Base-by-base conservation (phyloP, 2,888 invertebrate species). In the Caenorhabditis sp. region DNA sequence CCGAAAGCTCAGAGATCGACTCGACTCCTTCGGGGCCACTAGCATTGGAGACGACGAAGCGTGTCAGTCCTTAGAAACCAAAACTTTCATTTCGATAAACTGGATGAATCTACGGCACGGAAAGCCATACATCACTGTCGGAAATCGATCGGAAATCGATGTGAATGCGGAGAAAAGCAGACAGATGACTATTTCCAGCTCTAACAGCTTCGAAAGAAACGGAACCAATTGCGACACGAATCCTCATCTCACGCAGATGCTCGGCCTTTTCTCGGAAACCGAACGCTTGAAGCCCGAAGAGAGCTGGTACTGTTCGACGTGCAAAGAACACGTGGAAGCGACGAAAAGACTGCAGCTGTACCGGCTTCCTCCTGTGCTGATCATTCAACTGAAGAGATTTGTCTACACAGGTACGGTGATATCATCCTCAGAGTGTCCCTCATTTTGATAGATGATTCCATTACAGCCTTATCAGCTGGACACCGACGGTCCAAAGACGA, bases 241-340 rank as follows among this genome's bases (percentile, higher is more conserved):
- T 15, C 68, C 70, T 3, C 76, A 79, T 48, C 72, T 81, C 13
- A 71, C 78, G 4, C 78, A 83, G 43, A 83, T 83, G 83, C 78
- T 83, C 41, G 65, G 89, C 13, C 85, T 91, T 74, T 91, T 91
- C 82, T 91, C 91, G 1, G 90, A 91, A 78, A 91, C 91, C 3
- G 91, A 91, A 81, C 84, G 89, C n/a, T 87, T 91, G 66, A 89
- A 89, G 46, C 90, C 90, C 13, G 90, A 91, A 52, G 91, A 91
- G 78, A 90, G 91, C 6, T 91, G 91, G 91, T 85, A 82, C 78
- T 81, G 79, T 30, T 78, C 72, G 22, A 46, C 58, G 11, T 84
- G 82, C 58, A 82, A 80, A 73, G 85, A 85, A 27, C 89, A 88
- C 39, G 84, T 89, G 11, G 89, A 90, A 74, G 90, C 90, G 0